Evolutionary conservation across 2,797 vertebrate species (phyloP).

Genomic region (Tiaroga cobitis): DNA sequence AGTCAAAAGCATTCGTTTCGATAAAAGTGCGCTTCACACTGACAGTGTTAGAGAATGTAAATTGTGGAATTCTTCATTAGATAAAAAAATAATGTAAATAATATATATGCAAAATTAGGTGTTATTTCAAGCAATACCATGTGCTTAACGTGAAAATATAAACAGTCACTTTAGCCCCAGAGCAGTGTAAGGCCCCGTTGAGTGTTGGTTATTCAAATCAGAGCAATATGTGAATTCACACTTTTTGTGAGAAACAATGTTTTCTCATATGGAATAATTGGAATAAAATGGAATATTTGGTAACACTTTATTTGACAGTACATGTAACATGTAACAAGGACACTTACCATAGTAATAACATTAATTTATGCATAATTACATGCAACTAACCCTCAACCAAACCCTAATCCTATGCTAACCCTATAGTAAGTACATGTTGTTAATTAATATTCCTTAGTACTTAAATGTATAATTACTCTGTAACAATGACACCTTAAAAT

Average conservation of each 20-base stretch:
- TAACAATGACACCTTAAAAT: too few relatives aligned
- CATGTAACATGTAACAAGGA: too few relatives aligned
- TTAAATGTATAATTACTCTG: neutral
- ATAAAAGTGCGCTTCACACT: slow-evolving; percentile 64
- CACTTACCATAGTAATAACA: too few relatives aligned
- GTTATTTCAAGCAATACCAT: slow-evolving; percentile 4
- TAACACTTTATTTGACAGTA: too few relatives aligned
- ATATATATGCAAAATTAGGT: neutral
- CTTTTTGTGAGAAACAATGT: slow-evolving; percentile 49
- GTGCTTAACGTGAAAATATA: slow-evolving; percentile 3
- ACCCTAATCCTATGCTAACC: too few relatives aligned
- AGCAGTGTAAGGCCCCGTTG: neutral
- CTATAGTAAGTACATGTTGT: too few relatives aligned
- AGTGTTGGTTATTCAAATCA: slow-evolving; percentile 59
- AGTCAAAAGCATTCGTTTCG: slow-evolving; percentile 74
- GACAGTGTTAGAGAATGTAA: slow-evolving; percentile 63
- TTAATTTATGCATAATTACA: too few relatives aligned
- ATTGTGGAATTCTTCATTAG: slow-evolving; percentile 58
- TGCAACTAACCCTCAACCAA: too few relatives aligned
- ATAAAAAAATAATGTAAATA: neutral
- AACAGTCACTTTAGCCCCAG: slow-evolving; percentile 33
- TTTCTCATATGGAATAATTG: slow-evolving; percentile 22
- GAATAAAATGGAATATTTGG: neutral
- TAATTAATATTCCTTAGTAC: too few relatives aligned
- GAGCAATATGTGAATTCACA: slow-evolving; percentile 50